Evolutionary conservation across 2,797 vertebrate genomes (phyloP).

Genomic region (Philypnodon macrostomus): DNA sequence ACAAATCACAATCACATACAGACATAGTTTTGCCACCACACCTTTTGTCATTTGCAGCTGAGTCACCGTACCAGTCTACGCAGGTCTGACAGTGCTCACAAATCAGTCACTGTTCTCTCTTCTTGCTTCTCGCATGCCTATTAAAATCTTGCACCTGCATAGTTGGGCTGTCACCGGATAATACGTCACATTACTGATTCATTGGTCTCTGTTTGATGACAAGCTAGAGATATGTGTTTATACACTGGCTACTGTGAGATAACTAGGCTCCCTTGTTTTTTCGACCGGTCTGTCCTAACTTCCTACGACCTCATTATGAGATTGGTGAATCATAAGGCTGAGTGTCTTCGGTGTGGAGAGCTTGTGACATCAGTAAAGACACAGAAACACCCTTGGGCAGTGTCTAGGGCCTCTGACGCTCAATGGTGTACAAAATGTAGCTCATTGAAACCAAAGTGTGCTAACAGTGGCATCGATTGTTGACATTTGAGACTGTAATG

Average conservation of each 20-base stretch:
- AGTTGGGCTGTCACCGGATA: neutral
- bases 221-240: no score
- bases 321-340: neutral
- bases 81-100: constrained; percentile 6
- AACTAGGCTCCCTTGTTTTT: constrained; percentile 29
- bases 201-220: no score
- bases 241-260: no score
- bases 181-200: neutral
- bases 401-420: no score
- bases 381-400: neutral
- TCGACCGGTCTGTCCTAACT: neutral
- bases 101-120: constrained; percentile 1
- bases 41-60: neutral
- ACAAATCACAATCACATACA: no score
- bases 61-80: constrained; percentile 17
- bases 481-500: no score
- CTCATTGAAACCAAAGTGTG: no score
- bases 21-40: neutral
- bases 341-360: neutral
- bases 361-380: neutral
- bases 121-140: neutral
- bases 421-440: no score
- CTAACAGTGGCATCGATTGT: no score
- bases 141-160: neutral
- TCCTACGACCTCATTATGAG: constrained; percentile 13